A percentile compares a stretch with the other conserved stretches of the same genome.
Evolutionary conservation across 2,888 invertebrate genomes (phyloP).

Genomic region (Lagria hirta): DNA sequence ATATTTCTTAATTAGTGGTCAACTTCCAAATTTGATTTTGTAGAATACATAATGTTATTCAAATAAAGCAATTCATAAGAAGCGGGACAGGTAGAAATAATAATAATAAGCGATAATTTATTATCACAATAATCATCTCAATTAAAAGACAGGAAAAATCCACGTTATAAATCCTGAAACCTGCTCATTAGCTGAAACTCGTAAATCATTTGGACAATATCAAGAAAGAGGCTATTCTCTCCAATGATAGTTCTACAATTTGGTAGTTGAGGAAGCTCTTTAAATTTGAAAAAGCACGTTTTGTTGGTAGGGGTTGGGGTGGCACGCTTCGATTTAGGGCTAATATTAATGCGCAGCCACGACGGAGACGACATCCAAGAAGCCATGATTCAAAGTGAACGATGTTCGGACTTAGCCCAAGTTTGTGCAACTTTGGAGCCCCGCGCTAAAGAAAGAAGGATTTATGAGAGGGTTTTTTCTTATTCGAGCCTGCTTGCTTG

Average conservation of each 20-base stretch:
- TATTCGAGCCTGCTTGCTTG: constrained; percentile 47
- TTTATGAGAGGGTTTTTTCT: constrained; percentile 50
- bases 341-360: constrained; percentile 52
- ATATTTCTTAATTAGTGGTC: no score
- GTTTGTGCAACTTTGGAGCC: constrained; percentile 53
- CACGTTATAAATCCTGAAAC: constrained; percentile 35
- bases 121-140: constrained; percentile 36
- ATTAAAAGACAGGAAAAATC: constrained; percentile 39
- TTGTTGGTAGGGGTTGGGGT: no score
- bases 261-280: no score
- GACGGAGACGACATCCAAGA: constrained; percentile 50
- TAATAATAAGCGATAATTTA: constrained; percentile 29
- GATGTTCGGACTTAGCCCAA: constrained; percentile 54
- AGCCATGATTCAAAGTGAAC: constrained; percentile 55
- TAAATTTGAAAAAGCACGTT: no score
- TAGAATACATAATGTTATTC: no score
- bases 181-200: constrained; percentile 31
- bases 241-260: no score
- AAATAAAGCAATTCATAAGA: no score
- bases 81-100: no score
- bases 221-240: no score
- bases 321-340: constrained; percentile 38
- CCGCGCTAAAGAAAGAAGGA: constrained; percentile 52
- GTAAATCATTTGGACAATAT: no score
- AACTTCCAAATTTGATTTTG: no score